These are phyloP conservation scores for Plotosus lineatus DNA, from an alignment of 2,113 vertebrate genomes.

Conservation along the genomic window DNA sequence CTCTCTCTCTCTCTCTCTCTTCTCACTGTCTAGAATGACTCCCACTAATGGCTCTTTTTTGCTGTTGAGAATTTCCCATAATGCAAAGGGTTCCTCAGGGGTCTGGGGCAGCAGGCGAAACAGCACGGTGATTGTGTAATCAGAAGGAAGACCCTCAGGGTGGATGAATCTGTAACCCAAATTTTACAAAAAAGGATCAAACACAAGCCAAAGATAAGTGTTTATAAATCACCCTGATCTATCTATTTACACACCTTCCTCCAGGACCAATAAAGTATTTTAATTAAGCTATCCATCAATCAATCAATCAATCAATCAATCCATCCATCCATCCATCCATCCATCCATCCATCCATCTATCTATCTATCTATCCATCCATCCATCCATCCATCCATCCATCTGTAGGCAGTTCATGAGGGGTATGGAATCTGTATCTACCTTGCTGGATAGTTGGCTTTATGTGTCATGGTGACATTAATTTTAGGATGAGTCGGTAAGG, in stretches of 20 bases:
- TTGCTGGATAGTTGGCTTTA: background rate
- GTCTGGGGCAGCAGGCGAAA: constrained; percentile 91
- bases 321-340: background rate
- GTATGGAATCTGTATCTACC: too few species aligned
- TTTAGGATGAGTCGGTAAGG: too few species aligned
- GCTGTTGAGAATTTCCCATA: constrained; percentile 95
- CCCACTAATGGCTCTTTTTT: constrained; percentile 87
- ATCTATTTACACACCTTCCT: background rate
- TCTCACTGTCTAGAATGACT: constrained; percentile 95
- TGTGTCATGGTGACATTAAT: too few species aligned
- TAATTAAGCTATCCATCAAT: too few species aligned
- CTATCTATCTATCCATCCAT: background rate
- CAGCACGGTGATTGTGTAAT: constrained; percentile 91
- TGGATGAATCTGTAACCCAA: constrained; percentile 80
- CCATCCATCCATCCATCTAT: background rate
- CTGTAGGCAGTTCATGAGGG: too few species aligned
- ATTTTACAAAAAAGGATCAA: background rate
- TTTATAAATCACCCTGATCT: background rate
- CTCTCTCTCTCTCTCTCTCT: background rate
- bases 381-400: too few species aligned
- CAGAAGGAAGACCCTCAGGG: constrained; percentile 91
- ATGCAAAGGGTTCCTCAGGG: constrained; percentile 89
- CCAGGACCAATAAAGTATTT: too few species aligned
- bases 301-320: too few species aligned
- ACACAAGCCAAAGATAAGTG: background rate